Evolutionary conservation across 1,140 invertebrate species (phyloP), one percentile per base, ranked within the genome.

Genomic region (Hylaeus volcanicus): DNA sequence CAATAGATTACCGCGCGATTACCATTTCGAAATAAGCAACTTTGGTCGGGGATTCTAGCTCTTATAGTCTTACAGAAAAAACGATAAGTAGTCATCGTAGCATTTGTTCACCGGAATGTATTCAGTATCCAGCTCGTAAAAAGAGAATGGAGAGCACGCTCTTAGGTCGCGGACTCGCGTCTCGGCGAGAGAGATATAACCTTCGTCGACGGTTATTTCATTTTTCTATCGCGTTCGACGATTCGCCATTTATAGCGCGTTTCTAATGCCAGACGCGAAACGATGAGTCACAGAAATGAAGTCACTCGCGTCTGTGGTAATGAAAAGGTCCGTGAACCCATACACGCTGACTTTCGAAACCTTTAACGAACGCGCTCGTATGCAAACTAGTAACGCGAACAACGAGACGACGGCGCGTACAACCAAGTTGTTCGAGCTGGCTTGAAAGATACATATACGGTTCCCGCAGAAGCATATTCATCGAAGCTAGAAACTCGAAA

Each of bases 251-350:
- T 45, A 45, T n/a, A 45, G 45, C 14, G 65, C 26, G 43, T 45
- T 63, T 37, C 72, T 61, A 61, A 61, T 48, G 45, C 45, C 53
- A 75, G 60, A 26, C 81, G 55, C 55, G 63, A 83, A 66, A 69
- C 75, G 75, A 79, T 83, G 81, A 83, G 41, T 84, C 83, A 84
- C 11, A 66, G 51, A 61, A 73, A 68, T 79, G 63, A 78, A 84
- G 69, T 84, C 82, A 84, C 61, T 70, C 73, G 64, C 15, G 71
- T 45, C 45, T 26, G 26, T 26, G 81, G n/a, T 37, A 79, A 73
- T 79, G 79, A 84, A 84, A 79, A 63, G 75, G 68, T 56, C 60
- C 76, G n/a, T 72, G 63, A 83, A 79, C 58, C 26, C 45, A 61
- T 66, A 69, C 12, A 43, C 66, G 37, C 53, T 58, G 26, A 79